Base-by-base conservation (phyloP, 2,113 vertebrate species). In the Murina feae region DNA sequence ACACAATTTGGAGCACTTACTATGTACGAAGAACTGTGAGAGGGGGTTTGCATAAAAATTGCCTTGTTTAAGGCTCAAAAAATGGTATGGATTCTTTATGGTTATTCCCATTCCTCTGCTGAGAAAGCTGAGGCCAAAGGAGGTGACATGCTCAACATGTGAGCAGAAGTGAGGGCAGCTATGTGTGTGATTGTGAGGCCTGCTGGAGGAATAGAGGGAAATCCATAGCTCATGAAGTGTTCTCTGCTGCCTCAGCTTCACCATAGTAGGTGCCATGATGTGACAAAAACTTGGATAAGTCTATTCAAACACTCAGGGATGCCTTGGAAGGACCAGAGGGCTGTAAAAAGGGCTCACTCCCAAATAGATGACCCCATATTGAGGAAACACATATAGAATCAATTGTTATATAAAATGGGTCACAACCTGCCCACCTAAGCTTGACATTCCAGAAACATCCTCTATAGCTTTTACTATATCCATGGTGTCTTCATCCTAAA, bases 251-350 rank as follows among this genome's bases (percentile, higher is more conserved):
- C 32, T 49, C 30, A 17, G 5, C 13, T 66, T 76, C 35, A 23
- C 17, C 30, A 66, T 1, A 7, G 37, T 71, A 49, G 18, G 25
- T 0, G 18, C 25, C 30, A n/a, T 1, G 7, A 13, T 6, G 9
- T 5, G 3, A 39, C 3, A 32, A 44, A 79, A 76, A 30, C 11
- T 30, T 55, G 21, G 30, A 30, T 7, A 20, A 47, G 60, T 69
- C 32, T 28, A 9, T 60, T 5, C 1, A 35, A 35, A 55, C 1
- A 79, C 44, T 2, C 0, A 42, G 9, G 0, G 42, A 72, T 6
- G 25, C 28, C 4, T 35, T 75, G 44, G 42, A 4, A 76, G 51
- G 32, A 49, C 72, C 28, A 2, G 6, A 18, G 16, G 10, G 4
- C 72, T 87, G 25, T 69, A 51, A 32, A 65, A 13, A 74, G 47